Conservation (phyloP, 2,888 invertebrate species). For the Rhagonycha fulva region DNA sequence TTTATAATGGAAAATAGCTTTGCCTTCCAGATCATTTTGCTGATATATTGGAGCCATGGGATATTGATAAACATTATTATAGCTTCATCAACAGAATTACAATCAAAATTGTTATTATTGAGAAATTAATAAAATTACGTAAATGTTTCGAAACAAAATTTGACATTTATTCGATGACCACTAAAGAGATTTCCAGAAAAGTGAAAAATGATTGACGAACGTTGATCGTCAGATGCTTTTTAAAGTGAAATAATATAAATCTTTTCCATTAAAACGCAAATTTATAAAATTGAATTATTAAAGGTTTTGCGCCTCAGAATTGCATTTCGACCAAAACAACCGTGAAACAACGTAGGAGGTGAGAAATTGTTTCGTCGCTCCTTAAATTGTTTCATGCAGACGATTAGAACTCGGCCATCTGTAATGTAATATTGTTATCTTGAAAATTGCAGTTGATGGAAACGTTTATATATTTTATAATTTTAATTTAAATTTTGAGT, state of each 20-base stretch:
- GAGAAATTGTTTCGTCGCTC: slow-evolving; percentile 55
- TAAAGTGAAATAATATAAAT: neutral
- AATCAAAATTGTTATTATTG: neutral
- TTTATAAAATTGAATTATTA: slow-evolving; percentile 18
- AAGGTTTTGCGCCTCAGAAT: slow-evolving; percentile 36
- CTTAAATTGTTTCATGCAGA: slow-evolving; percentile 55
- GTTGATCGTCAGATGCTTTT: neutral
- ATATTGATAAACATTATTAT: neutral
- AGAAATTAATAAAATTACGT: neutral
- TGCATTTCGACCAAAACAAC: slow-evolving; percentile 49
- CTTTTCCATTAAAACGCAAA: slow-evolving; percentile 24
- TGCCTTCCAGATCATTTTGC: slow-evolving; percentile 13
- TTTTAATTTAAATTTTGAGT: slow-evolving; percentile 37
- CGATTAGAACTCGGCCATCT: slow-evolving; percentile 55
- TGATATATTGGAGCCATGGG: slow-evolving; percentile 19
- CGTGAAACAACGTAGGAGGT: slow-evolving; percentile 54
- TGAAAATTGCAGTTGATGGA: slow-evolving; percentile 50
- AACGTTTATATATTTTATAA: slow-evolving; percentile 35
- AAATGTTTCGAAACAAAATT: neutral
- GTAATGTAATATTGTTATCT: slow-evolving; percentile 53
- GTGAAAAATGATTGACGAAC: neutral
- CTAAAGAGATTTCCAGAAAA: neutral
- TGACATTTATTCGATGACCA: neutral
- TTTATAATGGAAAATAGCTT: slow-evolving; percentile 24
- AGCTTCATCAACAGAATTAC: neutral